Evolutionary conservation across 2,888 invertebrate species (phyloP), one percentile per base, ranked within the genome.

Genomic region (Tetropium fuscum): DNA sequence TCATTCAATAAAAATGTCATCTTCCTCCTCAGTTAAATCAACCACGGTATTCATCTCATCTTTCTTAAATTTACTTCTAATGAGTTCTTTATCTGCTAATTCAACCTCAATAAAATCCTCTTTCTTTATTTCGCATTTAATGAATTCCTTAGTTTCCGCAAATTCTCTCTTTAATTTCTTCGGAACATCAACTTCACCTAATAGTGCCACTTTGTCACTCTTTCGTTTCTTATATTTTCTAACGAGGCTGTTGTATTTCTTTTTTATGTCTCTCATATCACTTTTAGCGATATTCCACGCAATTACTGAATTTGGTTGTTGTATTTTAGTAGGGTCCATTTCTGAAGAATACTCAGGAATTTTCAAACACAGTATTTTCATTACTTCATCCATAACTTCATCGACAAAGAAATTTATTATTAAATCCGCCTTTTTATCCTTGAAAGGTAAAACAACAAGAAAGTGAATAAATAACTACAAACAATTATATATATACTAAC

Each of bases 341-440:
- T 84, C 80, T 45, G 84, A 82, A 32, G 84, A 83, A 77, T 94
- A 96, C 20, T 86, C 84, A 1, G 92, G 90, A 75, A 95, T 89
- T 70, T 90, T 87, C 15, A 95, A 75, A 7, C 87, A 87, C 27
- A 97, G 83, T 58, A 88, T 85, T 74, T 90, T 87, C 86, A 93
- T 90, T 0, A 96, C 84, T 75, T 87, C 88, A 57, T 84, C 84
- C 73, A 96, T 83, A 43, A 97, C 87, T 54, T 89, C 88, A 80
- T 98, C 97, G 0, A 97, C 94, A 81, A 94, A 97, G 10, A 91
- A 88, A 75, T 95, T 91, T 66, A 98, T 95, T 43, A 93, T 86
- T 58, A 98, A 81, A 80, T 96, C 92, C 16, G 96, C 93, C 83
- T 95, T 94, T 77, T 93, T 93, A 77, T 97, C 95, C 94, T 94